phyloP scores from a whole-genome alignment of 2,797 vertebrate genomes.

The Leptatherina wallacei region DNA sequence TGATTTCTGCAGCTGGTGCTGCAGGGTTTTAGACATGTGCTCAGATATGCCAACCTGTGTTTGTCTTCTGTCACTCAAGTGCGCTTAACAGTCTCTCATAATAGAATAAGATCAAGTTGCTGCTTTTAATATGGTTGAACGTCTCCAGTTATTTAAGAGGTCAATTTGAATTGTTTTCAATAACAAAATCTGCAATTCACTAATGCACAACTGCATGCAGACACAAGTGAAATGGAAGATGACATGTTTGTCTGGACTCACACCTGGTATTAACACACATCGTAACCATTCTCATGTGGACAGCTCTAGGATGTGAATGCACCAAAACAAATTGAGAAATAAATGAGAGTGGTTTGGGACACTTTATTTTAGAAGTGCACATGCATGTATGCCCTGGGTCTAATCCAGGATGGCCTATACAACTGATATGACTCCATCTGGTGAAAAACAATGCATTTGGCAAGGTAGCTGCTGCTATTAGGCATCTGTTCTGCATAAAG shows the following conservation, averaged over 20 bases:
- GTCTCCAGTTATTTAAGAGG: neutral
- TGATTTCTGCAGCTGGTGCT: conserved; percentile 7
- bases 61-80: conserved; percentile 5
- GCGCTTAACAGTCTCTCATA: conserved; percentile 6
- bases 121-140: conserved; percentile 15
- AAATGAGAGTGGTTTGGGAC: neutral
- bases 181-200: neutral
- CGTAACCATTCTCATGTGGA: neutral
- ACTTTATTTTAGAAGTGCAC: neutral
- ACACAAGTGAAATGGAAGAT: neutral
- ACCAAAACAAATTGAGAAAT: neutral
- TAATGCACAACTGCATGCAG: neutral
- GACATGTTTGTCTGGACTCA: neutral
- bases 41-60: conserved; percentile 2
- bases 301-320: conserved; percentile 1
- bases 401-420: neutral
- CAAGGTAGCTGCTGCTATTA: neutral
- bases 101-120: conserved; percentile 6
- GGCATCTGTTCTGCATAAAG: neutral
- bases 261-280: neutral
- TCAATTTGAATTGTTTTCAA: neutral
- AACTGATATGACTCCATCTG: conserved; percentile 1
- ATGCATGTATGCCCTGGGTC: neutral
- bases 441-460: neutral
- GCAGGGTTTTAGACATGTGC: conserved; percentile 21